These are phyloP conservation scores for Polydrusus tereticollis DNA, from an alignment of 2,888 invertebrate species.

Conservation along the genomic window DNA sequence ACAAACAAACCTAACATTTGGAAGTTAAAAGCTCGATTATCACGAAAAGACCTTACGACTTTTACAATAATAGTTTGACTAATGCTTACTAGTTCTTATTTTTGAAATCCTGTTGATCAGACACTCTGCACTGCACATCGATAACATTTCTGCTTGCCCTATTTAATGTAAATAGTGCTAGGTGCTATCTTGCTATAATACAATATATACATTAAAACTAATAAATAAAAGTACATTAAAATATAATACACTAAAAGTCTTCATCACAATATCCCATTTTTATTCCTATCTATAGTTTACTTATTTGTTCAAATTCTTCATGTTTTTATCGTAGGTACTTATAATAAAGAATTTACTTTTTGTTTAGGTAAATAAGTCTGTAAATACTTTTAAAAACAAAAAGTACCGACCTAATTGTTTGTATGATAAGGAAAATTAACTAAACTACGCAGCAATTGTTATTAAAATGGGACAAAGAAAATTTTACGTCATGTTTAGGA, in stretches of 20 bases:
- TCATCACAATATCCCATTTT: constrained; percentile 50
- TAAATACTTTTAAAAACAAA: too few species aligned
- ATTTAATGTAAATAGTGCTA: constrained; percentile 65
- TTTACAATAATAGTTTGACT: constrained; percentile 32
- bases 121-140: constrained; percentile 58
- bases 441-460: too few species aligned
- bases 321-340: too few species aligned
- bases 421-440: too few species aligned
- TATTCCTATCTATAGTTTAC: too few species aligned
- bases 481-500: too few species aligned
- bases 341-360: too few species aligned
- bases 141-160: constrained; percentile 57
- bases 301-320: too few species aligned
- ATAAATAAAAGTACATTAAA: constrained; percentile 58
- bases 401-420: too few species aligned
- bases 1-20: constrained; percentile 10
- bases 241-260: constrained; percentile 56
- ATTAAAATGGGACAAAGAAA: too few species aligned
- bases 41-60: constrained; percentile 34
- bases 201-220: constrained; percentile 64
- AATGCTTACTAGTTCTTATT: constrained; percentile 33
- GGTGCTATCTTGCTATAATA: constrained; percentile 60
- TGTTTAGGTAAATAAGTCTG: too few species aligned
- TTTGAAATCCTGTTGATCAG: constrained; percentile 51
- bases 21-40: constrained; percentile 30